Percentiles rank a stretch among this genome's conserved stretches.
phyloP scores from a whole-genome alignment of 2,797 vertebrate genomes.

The Morelia viridis region DNA sequence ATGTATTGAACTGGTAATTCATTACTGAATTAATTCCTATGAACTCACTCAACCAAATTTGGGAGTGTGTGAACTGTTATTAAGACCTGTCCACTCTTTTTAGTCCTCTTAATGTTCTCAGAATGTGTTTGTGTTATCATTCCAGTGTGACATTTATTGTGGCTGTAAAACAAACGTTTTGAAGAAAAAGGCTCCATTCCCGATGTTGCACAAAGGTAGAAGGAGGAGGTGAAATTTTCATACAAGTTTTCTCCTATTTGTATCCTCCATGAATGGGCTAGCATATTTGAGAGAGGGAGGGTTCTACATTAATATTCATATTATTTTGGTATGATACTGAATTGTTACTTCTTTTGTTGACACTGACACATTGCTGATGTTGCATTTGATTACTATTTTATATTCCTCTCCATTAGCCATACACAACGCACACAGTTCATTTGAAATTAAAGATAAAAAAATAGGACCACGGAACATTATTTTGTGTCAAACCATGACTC shows the following conservation, averaged over 20 bases:
- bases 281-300: too few relatives aligned
- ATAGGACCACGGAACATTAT: not conserved
- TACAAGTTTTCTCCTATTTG: not conserved
- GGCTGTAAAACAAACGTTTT: not conserved
- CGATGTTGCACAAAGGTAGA: too few relatives aligned
- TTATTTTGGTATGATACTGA: not conserved
- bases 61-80: not conserved
- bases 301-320: not conserved
- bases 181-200: not conserved
- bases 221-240: not conserved
- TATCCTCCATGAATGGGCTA: not conserved
- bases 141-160: not conserved
- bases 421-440: not conserved
- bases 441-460: not conserved
- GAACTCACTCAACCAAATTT: not conserved
- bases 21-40: too few relatives aligned
- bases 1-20: too few relatives aligned
- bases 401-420: not conserved
- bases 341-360: not conserved
- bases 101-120: not conserved
- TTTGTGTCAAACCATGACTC: not conserved
- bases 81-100: not conserved
- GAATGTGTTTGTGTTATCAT: not conserved
- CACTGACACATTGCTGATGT: not conserved
- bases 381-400: not conserved